Percentiles rank a stretch among this genome's conserved stretches.
These are phyloP conservation scores for Apis florea DNA, from an alignment of 1,140 invertebrate genomes.

Conservation along the genomic window DNA sequence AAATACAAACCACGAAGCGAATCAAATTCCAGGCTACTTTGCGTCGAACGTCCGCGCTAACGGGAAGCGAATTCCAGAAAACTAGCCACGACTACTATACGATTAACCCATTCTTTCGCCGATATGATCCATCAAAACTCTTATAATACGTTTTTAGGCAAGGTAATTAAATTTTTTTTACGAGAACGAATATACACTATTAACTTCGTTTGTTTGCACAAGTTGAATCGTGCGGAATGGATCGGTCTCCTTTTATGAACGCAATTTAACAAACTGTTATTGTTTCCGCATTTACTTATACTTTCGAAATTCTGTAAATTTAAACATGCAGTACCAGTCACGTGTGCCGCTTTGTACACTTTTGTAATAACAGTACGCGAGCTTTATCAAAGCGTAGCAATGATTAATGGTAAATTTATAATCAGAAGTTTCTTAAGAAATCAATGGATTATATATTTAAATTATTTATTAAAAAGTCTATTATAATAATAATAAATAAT, in stretches of 20 bases:
- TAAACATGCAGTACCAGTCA: neutral
- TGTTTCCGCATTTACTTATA: neutral
- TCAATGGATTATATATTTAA: neutral
- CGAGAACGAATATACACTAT: neutral
- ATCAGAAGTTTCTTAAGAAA: neutral
- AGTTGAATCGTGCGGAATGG: neutral
- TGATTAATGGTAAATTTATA: neutral
- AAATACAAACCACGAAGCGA: conserved; percentile 28
- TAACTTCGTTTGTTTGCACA: neutral
- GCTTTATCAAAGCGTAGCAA: neutral
- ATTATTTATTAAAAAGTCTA: neutral
- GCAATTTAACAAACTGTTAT: neutral
- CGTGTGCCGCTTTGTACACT: neutral
- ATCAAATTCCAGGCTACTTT: conserved; percentile 30
- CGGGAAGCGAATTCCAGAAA: conserved; percentile 65
- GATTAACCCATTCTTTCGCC: conserved; percentile 3
- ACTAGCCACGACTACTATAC: conserved; percentile 49
- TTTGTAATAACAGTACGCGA: neutral
- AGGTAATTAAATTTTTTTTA: neutral
- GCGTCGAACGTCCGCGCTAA: conserved; percentile 43
- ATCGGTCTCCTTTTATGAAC: neutral
- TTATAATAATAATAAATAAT: too few species aligned
- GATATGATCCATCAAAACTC: conserved; percentile 5
- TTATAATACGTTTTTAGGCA: conserved; percentile 1
- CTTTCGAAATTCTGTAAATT: neutral